Base-by-base conservation (phyloP, 2,888 invertebrate genomes). In the Furcula furcula region DNA sequence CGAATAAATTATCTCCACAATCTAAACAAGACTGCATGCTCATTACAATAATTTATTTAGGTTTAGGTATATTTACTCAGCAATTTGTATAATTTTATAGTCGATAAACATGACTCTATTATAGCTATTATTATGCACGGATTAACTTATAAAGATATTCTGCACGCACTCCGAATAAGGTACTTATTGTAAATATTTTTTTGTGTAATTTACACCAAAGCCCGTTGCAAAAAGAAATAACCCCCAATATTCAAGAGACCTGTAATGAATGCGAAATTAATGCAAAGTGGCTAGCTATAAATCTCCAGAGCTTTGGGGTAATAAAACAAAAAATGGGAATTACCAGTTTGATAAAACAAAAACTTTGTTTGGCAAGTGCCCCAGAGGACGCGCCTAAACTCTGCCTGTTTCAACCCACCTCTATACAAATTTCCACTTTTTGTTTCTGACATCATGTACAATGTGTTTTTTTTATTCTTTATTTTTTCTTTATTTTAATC, bases 311-410 rank as follows among this genome's bases (percentile, higher is more conserved):
- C 66, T 78, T 83, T 72, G 45, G 65, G 75, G 76, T 75, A 80
- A 82, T 81, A 80, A 80, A 85, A 82, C 80, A 86, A 87, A 87
- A 86, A 86, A 86, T 76, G 73, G 61, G 76, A 76, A 80, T 82
- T 77, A 77, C 76, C 82, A 81, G 82, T 82, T 83, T 77, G 76
- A 78, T 80, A 76, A 78, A 83, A 83, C 78, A 84, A 80, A 85
- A 85, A 85, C 65, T 83, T 82, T 80, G 76, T 80, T 80, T 73
- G 70, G 74, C 74, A 77, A 76, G 74, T 70, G 76, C 66, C 82
- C 72, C 78, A 46, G 57, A 69, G 81, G 80, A 76, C 70, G 50
- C 37, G 50, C 52, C 67, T 59, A 55, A 62, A 62, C 61, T 61
- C 65, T 39, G 59, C 43, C 55, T 51, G 51, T 53, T 54, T 46